Base-by-base conservation (phyloP, 2,113 vertebrate genomes). In the Oreotragus oreotragus region DNA sequence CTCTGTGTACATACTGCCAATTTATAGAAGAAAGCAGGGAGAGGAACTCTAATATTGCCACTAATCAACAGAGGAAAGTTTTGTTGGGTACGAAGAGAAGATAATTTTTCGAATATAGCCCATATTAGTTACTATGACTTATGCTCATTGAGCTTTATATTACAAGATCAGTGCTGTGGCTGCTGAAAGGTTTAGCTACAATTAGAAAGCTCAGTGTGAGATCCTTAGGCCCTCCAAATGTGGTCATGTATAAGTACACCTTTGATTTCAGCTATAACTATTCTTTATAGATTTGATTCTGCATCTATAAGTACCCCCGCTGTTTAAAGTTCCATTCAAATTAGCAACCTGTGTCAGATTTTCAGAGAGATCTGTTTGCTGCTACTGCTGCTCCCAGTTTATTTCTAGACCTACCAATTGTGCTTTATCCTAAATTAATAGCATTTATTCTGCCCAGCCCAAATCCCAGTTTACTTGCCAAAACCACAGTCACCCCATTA, bases 251-350 rank as follows among this genome's bases (percentile, higher is more conserved):
- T 43, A 80, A 64, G 64, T 11, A 49, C 7, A 23, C 43, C 45
- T 73, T 57, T 83, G 83, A 51, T 60, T 84, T 88, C 86, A 76
- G n/a, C 47, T 39, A 3, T 9, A 6, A 2, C 36, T 91, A 10
- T 64, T 77, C n/a, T 51, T 49, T 23, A 8, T 27, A 64, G 79
- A 80, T 25, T 55, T 76, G 6, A 11, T 36, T 91, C 12, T 83
- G 17, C 23, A 45, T 84, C 36, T 64, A 33, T 39, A 25, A 45
- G 19, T 60, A 33, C 43, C 57, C 77, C 49, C 7, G 3, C 21
- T 43, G 5, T 57, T 70, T 49, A 53, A 81, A 77, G n/a, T 60
- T 90, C 80, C 39, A 55, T 66, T 90, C 83, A 88, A 80, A 88
- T 84, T 33, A 80, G 62, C 84, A 64, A 10, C 21, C 11, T 36